Conservation (phyloP, 2,797 vertebrate species). For the Prionace glauca region DNA sequence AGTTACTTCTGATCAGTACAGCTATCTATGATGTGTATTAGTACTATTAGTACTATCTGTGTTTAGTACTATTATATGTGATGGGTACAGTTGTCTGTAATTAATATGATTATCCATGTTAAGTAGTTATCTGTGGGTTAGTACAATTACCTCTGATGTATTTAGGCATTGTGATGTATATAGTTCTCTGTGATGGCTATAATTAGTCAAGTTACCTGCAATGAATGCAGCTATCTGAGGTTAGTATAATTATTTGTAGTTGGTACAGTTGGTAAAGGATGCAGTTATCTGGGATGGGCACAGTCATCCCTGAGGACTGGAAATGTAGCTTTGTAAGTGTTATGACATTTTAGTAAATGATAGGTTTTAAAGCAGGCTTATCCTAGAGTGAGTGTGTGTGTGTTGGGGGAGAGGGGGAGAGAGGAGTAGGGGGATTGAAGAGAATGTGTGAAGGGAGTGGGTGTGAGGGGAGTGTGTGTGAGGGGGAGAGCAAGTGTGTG, state of each 20-base stretch:
- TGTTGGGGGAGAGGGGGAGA: no score
- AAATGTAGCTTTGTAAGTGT: background rate
- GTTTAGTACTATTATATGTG: background rate
- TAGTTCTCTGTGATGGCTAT: background rate
- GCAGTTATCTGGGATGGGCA: background rate
- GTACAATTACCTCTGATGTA: no score
- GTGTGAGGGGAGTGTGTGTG: no score
- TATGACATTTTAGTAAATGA: background rate
- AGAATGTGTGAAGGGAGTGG: no score
- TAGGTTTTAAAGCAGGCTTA: no score
- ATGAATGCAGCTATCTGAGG: background rate
- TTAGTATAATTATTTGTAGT: background rate
- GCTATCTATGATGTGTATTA: no score
- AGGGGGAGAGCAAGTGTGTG: no score
- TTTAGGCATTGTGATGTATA: background rate
- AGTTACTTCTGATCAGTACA: no score
- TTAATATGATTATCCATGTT: background rate
- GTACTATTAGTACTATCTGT: no score
- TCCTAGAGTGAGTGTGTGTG: no score
- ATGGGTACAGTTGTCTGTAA: background rate
- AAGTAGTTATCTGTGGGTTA: no score
- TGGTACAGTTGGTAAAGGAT: background rate
- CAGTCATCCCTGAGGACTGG: background rate
- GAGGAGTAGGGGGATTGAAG: no score
- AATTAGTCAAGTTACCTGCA: background rate